Evolutionary conservation across 2,888 invertebrate genomes (phyloP).

Genomic region (Eledona agricola): DNA sequence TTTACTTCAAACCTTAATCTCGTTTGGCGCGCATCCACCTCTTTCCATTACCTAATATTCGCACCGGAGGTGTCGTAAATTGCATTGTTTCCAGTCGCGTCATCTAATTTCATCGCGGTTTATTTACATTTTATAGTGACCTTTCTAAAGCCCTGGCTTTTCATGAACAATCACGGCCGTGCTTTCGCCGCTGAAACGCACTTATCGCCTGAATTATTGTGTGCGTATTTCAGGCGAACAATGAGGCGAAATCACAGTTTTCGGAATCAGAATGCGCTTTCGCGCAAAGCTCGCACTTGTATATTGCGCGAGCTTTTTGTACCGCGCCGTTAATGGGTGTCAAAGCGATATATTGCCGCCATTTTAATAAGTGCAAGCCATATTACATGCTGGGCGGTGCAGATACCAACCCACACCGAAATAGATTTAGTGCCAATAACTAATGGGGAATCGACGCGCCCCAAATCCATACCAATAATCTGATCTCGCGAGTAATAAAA

Average conservation of each 20-base stretch:
- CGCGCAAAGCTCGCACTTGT: conserved; percentile 12
- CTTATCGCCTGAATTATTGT: conserved; percentile 26
- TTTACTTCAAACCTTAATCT: conserved; percentile 4
- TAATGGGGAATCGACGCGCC: too few species aligned
- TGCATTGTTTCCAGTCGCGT: conserved; percentile 12
- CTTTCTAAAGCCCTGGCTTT: conserved; percentile 30
- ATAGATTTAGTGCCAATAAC: too few species aligned
- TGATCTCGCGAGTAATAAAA: conserved; percentile 25
- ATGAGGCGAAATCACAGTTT: conserved; percentile 13
- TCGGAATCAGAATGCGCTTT: conserved; percentile 18
- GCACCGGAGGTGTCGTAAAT: conserved; percentile 14
- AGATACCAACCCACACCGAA: too few species aligned
- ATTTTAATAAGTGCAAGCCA: too few species aligned
- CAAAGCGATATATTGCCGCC: too few species aligned
- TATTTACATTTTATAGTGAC: conserved; percentile 36
- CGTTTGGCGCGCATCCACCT: too few species aligned
- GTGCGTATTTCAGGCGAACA: conserved; percentile 24
- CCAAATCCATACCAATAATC: conserved; percentile 14
- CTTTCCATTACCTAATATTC: conserved; percentile 12
- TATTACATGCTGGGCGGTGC: too few species aligned
- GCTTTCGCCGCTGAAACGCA: conserved; percentile 23
- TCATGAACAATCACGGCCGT: conserved; percentile 14
- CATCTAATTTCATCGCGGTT: conserved; percentile 30
- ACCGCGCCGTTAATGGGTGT: too few species aligned
- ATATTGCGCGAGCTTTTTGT: conserved; percentile 37